phyloP scores from a whole-genome alignment of 2,113 vertebrate species.

The Anoplopoma fimbria region DNA sequence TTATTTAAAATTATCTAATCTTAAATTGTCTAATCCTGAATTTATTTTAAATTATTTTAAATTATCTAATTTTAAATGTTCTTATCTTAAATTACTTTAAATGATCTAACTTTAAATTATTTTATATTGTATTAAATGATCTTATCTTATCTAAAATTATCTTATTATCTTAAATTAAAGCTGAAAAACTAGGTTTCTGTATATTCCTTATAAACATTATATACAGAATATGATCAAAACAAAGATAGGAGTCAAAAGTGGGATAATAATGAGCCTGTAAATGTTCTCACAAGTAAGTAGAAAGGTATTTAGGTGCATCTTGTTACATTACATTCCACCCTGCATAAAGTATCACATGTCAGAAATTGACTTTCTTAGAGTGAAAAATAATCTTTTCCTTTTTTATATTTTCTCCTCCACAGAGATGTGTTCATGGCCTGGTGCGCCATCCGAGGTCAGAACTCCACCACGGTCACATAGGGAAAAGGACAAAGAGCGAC shows the following conservation, averaged over 20 bases:
- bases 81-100: no score
- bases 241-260: neutral
- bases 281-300: neutral
- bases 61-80: no score
- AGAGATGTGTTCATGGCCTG: constrained; percentile 87
- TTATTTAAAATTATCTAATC: neutral
- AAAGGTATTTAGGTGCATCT: neutral
- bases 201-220: neutral
- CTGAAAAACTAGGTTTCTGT: no score
- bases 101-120: no score
- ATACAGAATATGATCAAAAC: neutral
- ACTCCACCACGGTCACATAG: constrained; percentile 83
- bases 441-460: constrained; percentile 84
- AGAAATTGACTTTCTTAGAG: neutral
- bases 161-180: no score
- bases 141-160: no score
- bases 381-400: neutral
- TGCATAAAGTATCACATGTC: no score
- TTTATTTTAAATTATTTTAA: no score
- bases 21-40: no score
- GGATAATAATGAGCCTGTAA: neutral
- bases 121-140: no score
- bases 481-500: constrained; percentile 18
- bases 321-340: no score
- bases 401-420: neutral